Conservation (phyloP, 1,140 invertebrate genomes). For the Antheraea mylitta region DNA sequence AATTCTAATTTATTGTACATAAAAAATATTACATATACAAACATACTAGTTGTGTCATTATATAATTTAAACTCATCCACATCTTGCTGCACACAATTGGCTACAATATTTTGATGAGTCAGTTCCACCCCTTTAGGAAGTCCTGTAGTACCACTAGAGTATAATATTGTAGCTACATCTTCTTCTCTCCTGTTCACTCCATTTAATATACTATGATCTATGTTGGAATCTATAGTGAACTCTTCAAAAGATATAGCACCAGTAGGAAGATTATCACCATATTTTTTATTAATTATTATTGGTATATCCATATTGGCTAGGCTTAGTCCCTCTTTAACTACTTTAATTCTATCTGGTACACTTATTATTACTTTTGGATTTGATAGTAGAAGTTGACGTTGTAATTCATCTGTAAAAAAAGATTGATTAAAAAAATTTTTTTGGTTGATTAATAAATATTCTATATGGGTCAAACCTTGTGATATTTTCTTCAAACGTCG, state of each 20-base stretch:
- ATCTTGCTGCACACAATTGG: conserved; percentile 38
- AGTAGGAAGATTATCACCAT: conserved; percentile 57
- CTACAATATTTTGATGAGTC: conserved; percentile 82
- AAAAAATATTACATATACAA: no score
- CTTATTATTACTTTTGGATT: conserved; percentile 78
- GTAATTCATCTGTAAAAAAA: no score
- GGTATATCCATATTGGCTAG: conserved; percentile 73
- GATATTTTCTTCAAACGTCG: no score
- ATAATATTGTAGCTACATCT: conserved; percentile 81
- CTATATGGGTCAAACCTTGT: no score
- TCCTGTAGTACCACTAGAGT: conserved; percentile 27
- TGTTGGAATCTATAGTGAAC: conserved; percentile 65
- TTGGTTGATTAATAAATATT: no score
- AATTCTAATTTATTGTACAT: no score
- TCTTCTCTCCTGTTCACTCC: conserved; percentile 59
- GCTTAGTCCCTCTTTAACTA: conserved; percentile 68
- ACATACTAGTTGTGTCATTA: conserved; percentile 50
- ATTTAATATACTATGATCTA: conserved; percentile 74
- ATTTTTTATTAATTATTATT: conserved; percentile 77
- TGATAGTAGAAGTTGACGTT: no score
- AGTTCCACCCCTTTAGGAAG: conserved; percentile 68
- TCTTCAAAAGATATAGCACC: conserved; percentile 81
- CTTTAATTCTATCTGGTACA: conserved; percentile 75
- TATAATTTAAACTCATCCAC: conserved; percentile 43
- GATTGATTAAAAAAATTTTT: no score